Evolutionary conservation across 2,797 vertebrate species (phyloP).

Genomic region (Mastacembelus armatus): DNA sequence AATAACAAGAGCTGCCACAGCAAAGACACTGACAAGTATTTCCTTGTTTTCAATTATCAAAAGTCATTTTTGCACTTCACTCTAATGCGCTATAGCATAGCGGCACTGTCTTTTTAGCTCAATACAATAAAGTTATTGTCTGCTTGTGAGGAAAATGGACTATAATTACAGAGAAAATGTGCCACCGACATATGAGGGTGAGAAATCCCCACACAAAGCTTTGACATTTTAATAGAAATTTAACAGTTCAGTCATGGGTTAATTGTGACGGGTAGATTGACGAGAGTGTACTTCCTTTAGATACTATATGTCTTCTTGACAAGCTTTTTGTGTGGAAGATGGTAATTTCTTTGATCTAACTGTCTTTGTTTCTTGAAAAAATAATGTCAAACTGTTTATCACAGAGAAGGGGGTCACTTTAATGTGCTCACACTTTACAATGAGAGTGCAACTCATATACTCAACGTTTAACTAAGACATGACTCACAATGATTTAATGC

Average conservation of each 20-base stretch:
- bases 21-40: conserved; percentile 13
- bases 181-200: conserved; percentile 37
- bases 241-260: conserved; percentile 57
- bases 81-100: conserved; percentile 30
- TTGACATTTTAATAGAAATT: conserved; percentile 69
- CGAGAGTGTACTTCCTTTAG: conserved; percentile 31
- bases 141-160: conserved; percentile 57
- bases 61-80: conserved; percentile 32
- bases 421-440: not conserved
- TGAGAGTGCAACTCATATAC: no score
- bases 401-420: conserved; percentile 10
- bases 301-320: conserved; percentile 15
- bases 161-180: conserved; percentile 62
- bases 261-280: conserved; percentile 66
- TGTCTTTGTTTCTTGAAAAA: conserved; percentile 8
- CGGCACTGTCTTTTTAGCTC: conserved; percentile 55
- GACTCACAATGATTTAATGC: no score
- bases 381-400: conserved; percentile 15
- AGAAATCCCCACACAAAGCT: conserved; percentile 56
- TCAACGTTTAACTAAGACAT: no score
- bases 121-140: conserved; percentile 65
- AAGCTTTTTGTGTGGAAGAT: conserved; percentile 37
- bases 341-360: conserved; percentile 36
- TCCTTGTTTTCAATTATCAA: conserved; percentile 37
- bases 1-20: conserved; percentile 29